phyloP scores from a whole-genome alignment of 2,888 invertebrate species.

The Fabriciana adippe region DNA sequence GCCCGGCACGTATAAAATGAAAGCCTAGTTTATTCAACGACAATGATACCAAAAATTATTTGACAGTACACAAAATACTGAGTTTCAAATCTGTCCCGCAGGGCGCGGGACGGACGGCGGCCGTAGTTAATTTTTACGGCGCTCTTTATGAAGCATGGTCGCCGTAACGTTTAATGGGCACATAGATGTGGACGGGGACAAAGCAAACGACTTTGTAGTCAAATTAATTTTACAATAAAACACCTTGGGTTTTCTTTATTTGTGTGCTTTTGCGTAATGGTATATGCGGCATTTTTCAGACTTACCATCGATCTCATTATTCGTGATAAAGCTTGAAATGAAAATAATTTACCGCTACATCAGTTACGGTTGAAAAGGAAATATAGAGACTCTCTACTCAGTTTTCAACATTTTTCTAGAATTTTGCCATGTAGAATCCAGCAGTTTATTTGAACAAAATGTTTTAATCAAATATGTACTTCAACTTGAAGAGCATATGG shows the following conservation, averaged over 20 bases:
- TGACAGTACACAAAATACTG: constrained; percentile 35
- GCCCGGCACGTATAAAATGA: constrained; percentile 11
- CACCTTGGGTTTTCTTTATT: constrained; percentile 39
- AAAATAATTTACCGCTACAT: neutral
- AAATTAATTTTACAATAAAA: constrained; percentile 59
- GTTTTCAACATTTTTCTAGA: too few relatives aligned
- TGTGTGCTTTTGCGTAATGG: constrained; percentile 29
- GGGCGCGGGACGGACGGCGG: constrained; percentile 34
- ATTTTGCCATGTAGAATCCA: too few relatives aligned
- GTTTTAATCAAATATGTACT: too few relatives aligned
- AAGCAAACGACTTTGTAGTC: constrained; percentile 54
- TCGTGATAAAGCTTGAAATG: constrained; percentile 1
- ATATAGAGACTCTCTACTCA: too few relatives aligned
- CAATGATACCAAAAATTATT: constrained; percentile 35
- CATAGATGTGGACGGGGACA: constrained; percentile 50
- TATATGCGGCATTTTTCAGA: constrained; percentile 21
- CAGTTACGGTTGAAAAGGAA: too few relatives aligned
- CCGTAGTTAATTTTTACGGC: constrained; percentile 54
- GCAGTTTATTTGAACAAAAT: too few relatives aligned
- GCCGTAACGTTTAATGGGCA: constrained; percentile 55
- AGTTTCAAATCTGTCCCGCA: constrained; percentile 38
- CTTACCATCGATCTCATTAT: constrained; percentile 10
- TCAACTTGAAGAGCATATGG: too few relatives aligned
- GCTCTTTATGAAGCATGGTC: constrained; percentile 52
- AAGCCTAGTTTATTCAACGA: constrained; percentile 34